These are phyloP conservation scores for Toxotes lorentzi DNA, from an alignment of 2,797 vertebrate species.

Conservation along the genomic window DNA sequence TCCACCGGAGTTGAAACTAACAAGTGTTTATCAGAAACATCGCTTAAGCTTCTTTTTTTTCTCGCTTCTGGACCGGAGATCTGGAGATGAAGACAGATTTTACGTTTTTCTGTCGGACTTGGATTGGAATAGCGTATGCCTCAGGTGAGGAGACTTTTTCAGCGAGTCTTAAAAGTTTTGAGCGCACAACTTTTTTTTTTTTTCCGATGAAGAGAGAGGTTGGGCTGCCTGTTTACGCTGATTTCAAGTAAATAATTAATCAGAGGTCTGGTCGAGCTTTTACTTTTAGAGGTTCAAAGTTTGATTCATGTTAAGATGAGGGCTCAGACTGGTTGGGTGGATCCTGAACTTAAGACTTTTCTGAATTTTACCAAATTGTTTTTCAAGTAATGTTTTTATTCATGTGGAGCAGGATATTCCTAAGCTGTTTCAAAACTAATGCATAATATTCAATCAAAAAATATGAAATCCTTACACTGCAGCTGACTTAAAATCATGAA, in stretches of 20 bases:
- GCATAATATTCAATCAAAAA: background rate
- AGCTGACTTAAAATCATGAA: background rate
- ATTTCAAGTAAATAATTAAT: slow-evolving; percentile 26
- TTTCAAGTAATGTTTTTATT: background rate
- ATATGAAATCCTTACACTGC: background rate
- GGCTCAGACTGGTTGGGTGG: background rate
- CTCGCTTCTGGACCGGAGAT: slow-evolving; percentile 78
- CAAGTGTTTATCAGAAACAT: slow-evolving; percentile 25
- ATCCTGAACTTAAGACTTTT: background rate
- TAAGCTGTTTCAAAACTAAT: background rate
- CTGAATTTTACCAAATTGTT: background rate
- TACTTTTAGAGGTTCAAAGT: background rate
- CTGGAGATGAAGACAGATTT: slow-evolving; percentile 89
- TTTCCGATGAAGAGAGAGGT: background rate
- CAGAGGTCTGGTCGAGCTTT: background rate
- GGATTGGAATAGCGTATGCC: slow-evolving; percentile 85
- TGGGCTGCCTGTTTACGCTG: slow-evolving; percentile 15
- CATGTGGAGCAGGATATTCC: background rate
- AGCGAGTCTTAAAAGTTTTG: slow-evolving; percentile 56
- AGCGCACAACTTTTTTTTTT: slow-evolving; percentile 27
- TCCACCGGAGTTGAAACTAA: slow-evolving; percentile 26
- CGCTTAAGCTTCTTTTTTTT: slow-evolving; percentile 50
- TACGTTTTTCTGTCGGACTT: slow-evolving; percentile 86
- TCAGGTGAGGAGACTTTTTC: slow-evolving; percentile 82
- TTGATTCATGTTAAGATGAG: background rate